Evolutionary conservation across 2,888 invertebrate genomes (phyloP).

Genomic region (Schizaphis graminum): DNA sequence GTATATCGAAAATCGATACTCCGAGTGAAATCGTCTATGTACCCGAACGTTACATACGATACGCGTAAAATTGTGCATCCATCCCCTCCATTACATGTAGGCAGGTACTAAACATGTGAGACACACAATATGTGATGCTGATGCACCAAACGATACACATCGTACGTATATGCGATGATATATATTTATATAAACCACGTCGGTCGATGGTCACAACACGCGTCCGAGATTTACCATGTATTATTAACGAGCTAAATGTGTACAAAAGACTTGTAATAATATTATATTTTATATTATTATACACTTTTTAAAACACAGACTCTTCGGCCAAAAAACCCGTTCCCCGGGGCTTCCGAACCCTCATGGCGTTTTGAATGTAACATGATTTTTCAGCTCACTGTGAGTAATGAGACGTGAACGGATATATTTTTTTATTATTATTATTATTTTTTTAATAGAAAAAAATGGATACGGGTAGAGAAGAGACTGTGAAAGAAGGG

Average conservation of each 20-base stretch:
- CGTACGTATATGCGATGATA: not conserved
- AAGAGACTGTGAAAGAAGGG: not conserved
- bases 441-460: not conserved
- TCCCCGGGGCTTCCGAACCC: not conserved
- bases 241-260: slow-evolving; percentile 5
- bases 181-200: not conserved
- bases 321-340: not conserved
- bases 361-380: not conserved
- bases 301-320: not conserved
- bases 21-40: not conserved
- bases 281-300: not conserved
- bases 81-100: not conserved
- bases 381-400: slow-evolving; percentile 21
- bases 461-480: not conserved
- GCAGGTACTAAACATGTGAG: not conserved
- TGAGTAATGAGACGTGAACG: slow-evolving; percentile 40
- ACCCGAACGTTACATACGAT: not conserved
- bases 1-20: not conserved
- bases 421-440: not conserved
- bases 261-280: not conserved
- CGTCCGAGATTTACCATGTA: not conserved
- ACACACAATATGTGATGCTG: not conserved
- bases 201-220: not conserved
- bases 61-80: not conserved
- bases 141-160: not conserved